Evolutionary conservation across 2,113 vertebrate species (phyloP).

Genomic region (Nymphicus hollandicus): DNA sequence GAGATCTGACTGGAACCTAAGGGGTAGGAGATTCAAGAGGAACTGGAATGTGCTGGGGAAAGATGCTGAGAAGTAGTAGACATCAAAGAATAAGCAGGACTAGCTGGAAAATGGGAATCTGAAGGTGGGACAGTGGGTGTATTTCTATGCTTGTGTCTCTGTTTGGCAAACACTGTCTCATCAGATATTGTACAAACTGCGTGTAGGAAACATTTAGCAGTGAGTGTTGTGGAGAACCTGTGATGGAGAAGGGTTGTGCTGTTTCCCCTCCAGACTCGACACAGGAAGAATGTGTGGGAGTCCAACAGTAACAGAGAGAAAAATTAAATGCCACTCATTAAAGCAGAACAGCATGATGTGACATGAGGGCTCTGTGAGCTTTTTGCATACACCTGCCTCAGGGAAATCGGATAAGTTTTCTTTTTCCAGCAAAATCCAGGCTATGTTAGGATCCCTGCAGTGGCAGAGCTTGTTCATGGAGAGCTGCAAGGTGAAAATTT

Average conservation of each 20-base stretch:
- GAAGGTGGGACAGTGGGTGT: not conserved
- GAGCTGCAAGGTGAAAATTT: not conserved
- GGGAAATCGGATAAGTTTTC: not conserved
- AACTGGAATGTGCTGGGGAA: not conserved
- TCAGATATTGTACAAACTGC: not conserved
- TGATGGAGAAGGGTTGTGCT: not conserved
- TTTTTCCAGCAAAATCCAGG: not conserved
- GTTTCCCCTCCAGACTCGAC: not conserved
- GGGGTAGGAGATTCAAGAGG: not conserved
- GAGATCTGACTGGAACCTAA: not conserved
- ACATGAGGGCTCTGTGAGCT: not conserved
- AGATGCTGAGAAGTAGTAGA: not conserved
- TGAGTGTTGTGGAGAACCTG: not conserved
- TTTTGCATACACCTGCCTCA: not conserved
- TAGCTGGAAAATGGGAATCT: not conserved
- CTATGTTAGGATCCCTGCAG: accelerated
- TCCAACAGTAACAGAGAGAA: not conserved
- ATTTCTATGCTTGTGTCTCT: not conserved
- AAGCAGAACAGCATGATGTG: not conserved
- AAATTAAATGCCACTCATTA: slow-evolving; percentile 1
- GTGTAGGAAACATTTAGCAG: not conserved
- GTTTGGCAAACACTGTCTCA: not conserved
- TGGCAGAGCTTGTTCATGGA: not conserved
- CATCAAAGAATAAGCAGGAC: not conserved
- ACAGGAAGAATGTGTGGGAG: not conserved